Conservation (phyloP, 1,140 invertebrate species). For the Wiebesia pumilae region DNA sequence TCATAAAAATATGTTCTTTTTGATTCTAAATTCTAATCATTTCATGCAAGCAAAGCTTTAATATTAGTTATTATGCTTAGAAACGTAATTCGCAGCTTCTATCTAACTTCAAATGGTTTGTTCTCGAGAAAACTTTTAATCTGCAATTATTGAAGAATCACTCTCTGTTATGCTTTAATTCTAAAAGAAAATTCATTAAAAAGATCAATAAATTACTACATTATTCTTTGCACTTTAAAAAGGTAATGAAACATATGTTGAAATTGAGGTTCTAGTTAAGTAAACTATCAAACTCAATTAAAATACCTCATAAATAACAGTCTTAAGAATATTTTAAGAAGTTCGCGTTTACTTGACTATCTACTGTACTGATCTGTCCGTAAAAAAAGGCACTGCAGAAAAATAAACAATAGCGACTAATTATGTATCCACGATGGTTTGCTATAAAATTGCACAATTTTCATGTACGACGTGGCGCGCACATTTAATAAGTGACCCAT, state of each 20-base stretch:
- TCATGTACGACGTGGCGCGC: background rate
- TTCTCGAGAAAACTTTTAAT: background rate
- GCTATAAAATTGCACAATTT: conserved; percentile 28
- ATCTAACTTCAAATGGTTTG: background rate
- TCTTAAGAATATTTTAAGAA: background rate
- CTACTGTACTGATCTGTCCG: background rate
- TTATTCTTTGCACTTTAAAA: too few species aligned
- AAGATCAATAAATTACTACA: too few species aligned
- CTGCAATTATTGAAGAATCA: background rate
- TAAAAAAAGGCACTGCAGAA: conserved; percentile 1
- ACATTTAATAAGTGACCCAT: background rate
- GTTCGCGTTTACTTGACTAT: background rate
- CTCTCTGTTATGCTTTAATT: too few species aligned
- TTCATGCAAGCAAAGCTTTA: too few species aligned
- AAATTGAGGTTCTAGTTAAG: background rate
- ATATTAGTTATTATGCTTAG: background rate
- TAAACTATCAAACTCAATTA: conserved; percentile 14
- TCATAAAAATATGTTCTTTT: too few species aligned
- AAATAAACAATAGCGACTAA: conserved; percentile 32
- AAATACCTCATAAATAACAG: background rate
- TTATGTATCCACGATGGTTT: background rate
- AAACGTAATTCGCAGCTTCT: background rate
- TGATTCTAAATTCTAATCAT: too few species aligned
- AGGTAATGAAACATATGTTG: background rate
- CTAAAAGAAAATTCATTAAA: too few species aligned